Percentiles rank a stretch among this genome's conserved stretches.
These are phyloP conservation scores for Resseliella maxima DNA, from an alignment of 2,888 invertebrate genomes.

Conservation along the genomic window DNA sequence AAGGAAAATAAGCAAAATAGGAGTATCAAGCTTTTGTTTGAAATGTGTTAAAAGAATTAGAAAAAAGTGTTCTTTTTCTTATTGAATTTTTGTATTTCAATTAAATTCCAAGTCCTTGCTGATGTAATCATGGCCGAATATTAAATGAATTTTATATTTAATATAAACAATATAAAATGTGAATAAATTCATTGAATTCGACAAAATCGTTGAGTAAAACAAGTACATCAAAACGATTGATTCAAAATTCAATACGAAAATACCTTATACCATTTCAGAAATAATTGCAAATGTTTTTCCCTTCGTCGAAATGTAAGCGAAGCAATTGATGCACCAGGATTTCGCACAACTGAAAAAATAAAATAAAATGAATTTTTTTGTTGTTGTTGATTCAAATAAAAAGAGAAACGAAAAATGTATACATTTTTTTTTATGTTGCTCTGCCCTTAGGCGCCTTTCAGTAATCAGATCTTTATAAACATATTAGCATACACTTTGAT, in stretches of 20 bases:
- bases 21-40: too few species aligned
- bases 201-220: too few species aligned
- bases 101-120: too few species aligned
- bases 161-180: too few species aligned
- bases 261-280: background rate
- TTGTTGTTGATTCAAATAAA: background rate
- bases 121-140: too few species aligned
- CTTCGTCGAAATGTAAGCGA: background rate
- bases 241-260: background rate
- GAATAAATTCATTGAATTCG: too few species aligned
- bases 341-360: background rate
- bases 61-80: too few species aligned
- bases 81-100: too few species aligned
- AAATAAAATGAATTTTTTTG: background rate
- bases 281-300: background rate
- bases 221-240: background rate
- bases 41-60: too few species aligned
- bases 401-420: background rate
- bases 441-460: conserved; percentile 32
- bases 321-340: background rate
- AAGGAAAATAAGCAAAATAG: too few species aligned
- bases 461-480: conserved; percentile 54
- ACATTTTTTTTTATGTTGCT: background rate
- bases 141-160: too few species aligned
- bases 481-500: conserved; percentile 52